These are phyloP conservation scores for Iselma pallidipennis DNA, from an alignment of 2,888 invertebrate genomes.

Conservation along the genomic window DNA sequence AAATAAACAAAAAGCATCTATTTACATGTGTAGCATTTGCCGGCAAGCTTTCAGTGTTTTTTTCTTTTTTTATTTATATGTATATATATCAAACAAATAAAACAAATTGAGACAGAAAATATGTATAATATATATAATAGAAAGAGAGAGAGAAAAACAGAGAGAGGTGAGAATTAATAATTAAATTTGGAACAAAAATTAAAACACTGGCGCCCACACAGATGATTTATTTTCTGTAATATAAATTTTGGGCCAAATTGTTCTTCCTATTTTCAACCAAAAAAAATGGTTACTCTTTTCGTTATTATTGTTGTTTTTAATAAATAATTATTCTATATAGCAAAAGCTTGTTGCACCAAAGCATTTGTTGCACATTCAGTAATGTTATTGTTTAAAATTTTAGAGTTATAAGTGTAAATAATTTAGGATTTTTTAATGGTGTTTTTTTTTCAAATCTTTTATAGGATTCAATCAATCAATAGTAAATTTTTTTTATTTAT, in stretches of 20 bases:
- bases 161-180: neutral
- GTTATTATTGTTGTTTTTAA: constrained; percentile 8
- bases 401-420: constrained; percentile 18
- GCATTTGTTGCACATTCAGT: constrained; percentile 46
- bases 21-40: constrained; percentile 17
- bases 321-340: constrained; percentile 39
- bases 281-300: neutral
- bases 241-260: constrained; percentile 14
- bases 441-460: no score
- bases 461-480: no score
- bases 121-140: constrained; percentile 4
- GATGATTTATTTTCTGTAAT: constrained; percentile 31
- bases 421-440: no score
- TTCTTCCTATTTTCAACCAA: neutral
- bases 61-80: neutral
- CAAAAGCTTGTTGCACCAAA: constrained; percentile 45
- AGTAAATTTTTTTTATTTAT: no score
- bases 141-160: neutral
- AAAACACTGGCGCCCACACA: constrained; percentile 25
- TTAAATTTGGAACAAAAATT: constrained; percentile 9
- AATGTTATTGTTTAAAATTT: constrained; percentile 27
- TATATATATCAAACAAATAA: constrained; percentile 8
- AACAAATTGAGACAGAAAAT: constrained; percentile 4
- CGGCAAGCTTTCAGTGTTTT: constrained; percentile 9
- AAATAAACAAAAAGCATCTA: constrained; percentile 1